Evolutionary conservation across 2,888 invertebrate species (phyloP).

Genomic region (Mantis religiosa): DNA sequence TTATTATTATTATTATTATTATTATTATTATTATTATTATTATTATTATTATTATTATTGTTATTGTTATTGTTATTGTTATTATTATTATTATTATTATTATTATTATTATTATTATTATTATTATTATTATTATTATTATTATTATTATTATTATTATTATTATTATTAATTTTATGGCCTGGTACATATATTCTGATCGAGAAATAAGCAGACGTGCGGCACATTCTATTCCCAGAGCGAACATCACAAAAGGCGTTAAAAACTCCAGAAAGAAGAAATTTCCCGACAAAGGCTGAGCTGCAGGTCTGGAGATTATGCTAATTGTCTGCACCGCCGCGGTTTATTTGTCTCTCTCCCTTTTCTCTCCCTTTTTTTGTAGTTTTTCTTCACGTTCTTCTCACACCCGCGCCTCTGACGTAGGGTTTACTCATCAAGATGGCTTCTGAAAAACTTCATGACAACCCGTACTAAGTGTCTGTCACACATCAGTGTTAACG

Average conservation of each 20-base stretch:
- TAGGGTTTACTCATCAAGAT: not conserved
- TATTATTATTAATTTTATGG: too few species aligned
- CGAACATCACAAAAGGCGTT: not conserved
- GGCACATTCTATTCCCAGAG: not conserved
- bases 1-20: too few species aligned
- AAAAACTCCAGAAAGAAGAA: not conserved
- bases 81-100: too few species aligned
- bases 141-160: too few species aligned
- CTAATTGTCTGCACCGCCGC: slow-evolving; percentile 16
- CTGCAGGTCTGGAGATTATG: slow-evolving; percentile 12
- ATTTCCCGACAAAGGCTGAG: not conserved
- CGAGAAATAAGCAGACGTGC: not conserved
- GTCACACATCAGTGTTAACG: not conserved
- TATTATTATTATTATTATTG: too few species aligned
- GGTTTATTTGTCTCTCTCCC: not conserved
- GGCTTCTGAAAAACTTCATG: not conserved
- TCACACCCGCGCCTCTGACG: not conserved
- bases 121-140: too few species aligned
- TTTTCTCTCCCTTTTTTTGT: not conserved
- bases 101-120: too few species aligned
- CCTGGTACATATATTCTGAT: not conserved
- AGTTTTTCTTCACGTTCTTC: not conserved
- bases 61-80: too few species aligned
- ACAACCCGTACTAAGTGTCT: not conserved
- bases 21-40: too few species aligned